A percentile compares a stretch with the other conserved stretches of the same genome.
Evolutionary conservation across 1,140 invertebrate genomes (phyloP).

Genomic region (Drosophila pectinifera): DNA sequence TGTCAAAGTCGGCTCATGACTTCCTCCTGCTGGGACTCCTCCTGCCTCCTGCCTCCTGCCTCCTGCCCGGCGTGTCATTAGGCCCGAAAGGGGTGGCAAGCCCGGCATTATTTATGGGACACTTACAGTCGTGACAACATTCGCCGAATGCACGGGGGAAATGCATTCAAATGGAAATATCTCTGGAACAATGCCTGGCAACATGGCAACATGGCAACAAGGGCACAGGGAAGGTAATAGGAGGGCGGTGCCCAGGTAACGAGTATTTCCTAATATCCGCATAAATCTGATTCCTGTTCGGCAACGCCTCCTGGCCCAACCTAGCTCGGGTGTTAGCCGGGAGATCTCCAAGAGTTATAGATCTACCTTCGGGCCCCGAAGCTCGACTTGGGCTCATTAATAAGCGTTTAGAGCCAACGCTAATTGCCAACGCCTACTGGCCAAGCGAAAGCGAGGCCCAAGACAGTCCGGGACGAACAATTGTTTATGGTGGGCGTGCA

Average conservation of each 20-base stretch:
- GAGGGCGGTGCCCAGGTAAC: slow-evolving; percentile 22
- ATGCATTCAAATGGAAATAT: slow-evolving; percentile 64
- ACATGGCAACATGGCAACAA: background rate
- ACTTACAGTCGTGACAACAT: slow-evolving; percentile 54
- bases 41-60: too few species aligned
- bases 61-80: slow-evolving; percentile 29
- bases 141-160: slow-evolving; percentile 30
- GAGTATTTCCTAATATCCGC: slow-evolving; percentile 56
- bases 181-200: slow-evolving; percentile 23
- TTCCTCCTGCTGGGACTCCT: slow-evolving; percentile 46
- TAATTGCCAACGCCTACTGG: slow-evolving; percentile 58
- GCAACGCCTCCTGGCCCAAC: slow-evolving; percentile 35
- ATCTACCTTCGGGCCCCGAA: slow-evolving; percentile 38
- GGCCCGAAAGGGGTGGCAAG: slow-evolving; percentile 37
- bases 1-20: slow-evolving; percentile 45
- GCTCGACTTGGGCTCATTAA: slow-evolving; percentile 65
- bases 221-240: slow-evolving; percentile 3
- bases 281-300: slow-evolving; percentile 44
- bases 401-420: slow-evolving; percentile 69
- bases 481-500: slow-evolving; percentile 50
- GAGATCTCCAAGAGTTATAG: slow-evolving; percentile 70
- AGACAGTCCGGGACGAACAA: slow-evolving; percentile 24
- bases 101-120: slow-evolving; percentile 61
- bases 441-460: background rate
- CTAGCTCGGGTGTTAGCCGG: slow-evolving; percentile 14